These are phyloP conservation scores for Apamea epomidion DNA, from an alignment of 2,888 invertebrate species.

Conservation along the genomic window DNA sequence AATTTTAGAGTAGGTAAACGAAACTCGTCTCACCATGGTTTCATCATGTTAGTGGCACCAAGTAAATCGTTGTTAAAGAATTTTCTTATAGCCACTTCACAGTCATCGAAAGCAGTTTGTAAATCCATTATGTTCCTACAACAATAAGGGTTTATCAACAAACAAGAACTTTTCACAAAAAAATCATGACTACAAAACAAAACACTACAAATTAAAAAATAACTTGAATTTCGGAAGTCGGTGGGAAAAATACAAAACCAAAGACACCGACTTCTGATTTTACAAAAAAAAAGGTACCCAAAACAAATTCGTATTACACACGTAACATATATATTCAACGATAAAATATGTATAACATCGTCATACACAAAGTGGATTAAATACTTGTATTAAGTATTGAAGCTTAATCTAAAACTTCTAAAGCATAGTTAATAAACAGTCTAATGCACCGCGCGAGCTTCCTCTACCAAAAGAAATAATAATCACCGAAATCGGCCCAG, in stretches of 20 bases:
- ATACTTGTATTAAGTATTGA: neutral
- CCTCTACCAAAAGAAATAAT: neutral
- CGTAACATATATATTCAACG: neutral
- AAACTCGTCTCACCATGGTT: conserved; percentile 92
- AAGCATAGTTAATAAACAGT: neutral
- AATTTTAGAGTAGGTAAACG: neutral
- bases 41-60: conserved; percentile 94
- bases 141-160: neutral
- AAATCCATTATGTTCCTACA: conserved; percentile 90
- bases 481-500: neutral
- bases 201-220: neutral
- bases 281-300: neutral
- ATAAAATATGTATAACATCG: neutral
- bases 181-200: neutral
- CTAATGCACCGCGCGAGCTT: neutral
- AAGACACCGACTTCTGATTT: too few species aligned
- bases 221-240: neutral
- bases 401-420: neutral
- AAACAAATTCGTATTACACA: neutral
- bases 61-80: conserved; percentile 98
- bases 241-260: too few species aligned
- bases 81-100: conserved; percentile 94
- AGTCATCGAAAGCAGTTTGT: conserved; percentile 93
- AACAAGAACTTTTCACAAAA: neutral
- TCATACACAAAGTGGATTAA: neutral